Base-by-base conservation (phyloP, 1,140 invertebrate species). In the Drosophila lacteicornis region DNA sequence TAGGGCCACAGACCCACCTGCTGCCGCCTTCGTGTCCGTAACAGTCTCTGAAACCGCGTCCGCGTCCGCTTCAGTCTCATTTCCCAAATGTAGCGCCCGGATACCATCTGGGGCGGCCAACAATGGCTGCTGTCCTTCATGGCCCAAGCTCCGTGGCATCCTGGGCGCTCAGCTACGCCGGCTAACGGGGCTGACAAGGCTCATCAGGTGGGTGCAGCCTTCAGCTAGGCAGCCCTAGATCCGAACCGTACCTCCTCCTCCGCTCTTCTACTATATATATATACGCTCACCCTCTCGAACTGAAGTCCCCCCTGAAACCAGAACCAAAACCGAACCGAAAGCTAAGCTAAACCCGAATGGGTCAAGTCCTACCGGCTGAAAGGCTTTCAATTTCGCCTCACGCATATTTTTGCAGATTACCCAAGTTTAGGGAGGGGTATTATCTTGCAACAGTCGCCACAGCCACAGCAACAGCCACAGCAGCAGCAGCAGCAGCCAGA, bases 361-460 rank as follows among this genome's bases (percentile, higher is more conserved):
- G 27, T 30, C 27, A 30, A 30, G 36, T 40, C 38, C 25, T 25
- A 43, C 67, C 55, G 78, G 70, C 74, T 77, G 47, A 59, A 78
- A 59, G 66, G 70, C 69, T 68, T 76, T 76, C 69, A 60, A 83
- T 80, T 79, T 75, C 65, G 71, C 61, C 75, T 84, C 42, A 90
- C 46, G 71, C 76, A 90, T 92, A 86, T 91, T 81, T 53, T 92
- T 92, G 79, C 91, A 92, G 91, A 92, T 92, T 92, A 83, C 91
- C 91, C 91, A 92, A 92, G 75, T 80, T 83, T 92, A 92, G 87
- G 73, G 84, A 92, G 73, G 91, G 91, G 87, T 92, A 92, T 87
- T 91, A 91, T 90, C 58, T 91, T 85, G 82, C 88, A 75, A 84
- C 88, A 82, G 73, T 58, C 49, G 43, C 70, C 59, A 47, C 67